These are phyloP conservation scores for Artibeus jamaicensis DNA, from an alignment of 2,797 vertebrate genomes.

Conservation along the genomic window DNA sequence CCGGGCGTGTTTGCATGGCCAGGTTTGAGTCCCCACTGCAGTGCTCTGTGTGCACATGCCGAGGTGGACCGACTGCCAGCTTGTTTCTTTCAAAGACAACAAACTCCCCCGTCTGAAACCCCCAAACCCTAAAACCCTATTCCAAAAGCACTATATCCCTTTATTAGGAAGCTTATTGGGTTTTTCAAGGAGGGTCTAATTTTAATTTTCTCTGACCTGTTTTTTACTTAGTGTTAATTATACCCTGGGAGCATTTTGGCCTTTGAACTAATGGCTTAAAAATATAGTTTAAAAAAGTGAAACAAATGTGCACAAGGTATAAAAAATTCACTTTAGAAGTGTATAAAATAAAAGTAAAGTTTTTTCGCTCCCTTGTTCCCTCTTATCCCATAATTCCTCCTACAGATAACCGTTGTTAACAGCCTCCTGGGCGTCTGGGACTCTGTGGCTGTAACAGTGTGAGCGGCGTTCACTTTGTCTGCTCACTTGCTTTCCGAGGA, in stretches of 20 bases:
- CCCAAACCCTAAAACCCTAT: neutral
- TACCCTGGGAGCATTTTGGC: conserved; percentile 32
- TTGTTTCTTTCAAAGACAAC: neutral
- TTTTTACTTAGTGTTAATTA: conserved; percentile 46
- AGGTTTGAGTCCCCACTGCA: neutral
- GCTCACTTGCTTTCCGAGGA: neutral
- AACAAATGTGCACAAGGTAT: neutral
- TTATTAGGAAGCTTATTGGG: neutral
- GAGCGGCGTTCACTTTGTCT: neutral
- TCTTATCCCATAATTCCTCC: neutral
- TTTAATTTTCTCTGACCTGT: conserved; percentile 36
- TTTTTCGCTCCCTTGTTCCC: neutral
- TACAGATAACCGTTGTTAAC: neutral
- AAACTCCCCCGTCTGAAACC: neutral
- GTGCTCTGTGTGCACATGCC: neutral
- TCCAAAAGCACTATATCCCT: neutral
- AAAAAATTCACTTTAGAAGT: conserved; percentile 7
- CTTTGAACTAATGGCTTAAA: conserved; percentile 49
- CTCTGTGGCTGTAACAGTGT: neutral
- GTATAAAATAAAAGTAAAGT: neutral
- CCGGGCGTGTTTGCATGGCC: neutral
- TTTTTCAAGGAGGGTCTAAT: neutral
- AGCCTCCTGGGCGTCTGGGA: neutral
- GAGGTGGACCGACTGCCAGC: neutral
- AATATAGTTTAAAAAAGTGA: neutral